Evolutionary conservation across 2,113 vertebrate genomes (phyloP), one percentile per base, ranked within the genome.

Genomic region (Cettia cetti): DNA sequence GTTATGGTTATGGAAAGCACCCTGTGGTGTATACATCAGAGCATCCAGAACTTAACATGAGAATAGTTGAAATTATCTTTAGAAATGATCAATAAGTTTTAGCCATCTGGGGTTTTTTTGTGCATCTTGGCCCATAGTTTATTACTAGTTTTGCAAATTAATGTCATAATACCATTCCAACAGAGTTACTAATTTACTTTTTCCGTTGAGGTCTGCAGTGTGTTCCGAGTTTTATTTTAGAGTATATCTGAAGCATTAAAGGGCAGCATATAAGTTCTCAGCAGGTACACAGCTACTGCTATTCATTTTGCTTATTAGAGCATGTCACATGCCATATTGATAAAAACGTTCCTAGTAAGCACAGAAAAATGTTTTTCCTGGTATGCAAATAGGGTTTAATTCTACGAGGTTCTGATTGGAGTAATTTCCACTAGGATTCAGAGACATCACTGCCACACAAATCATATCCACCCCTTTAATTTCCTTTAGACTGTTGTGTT

Each of bases 151-250:
- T 91, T 85, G 44, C 27, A 53, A 70, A 44, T 27, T 76, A 59
- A 65, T 59, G 50, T 53, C 35, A 53, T 45, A 56, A 49, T 63
- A 35, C 21, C 23, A 40, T 85, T 93, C 39, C 60, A 90, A 31
- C 21, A 54, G 24, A 75, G 88, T 95, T 92, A 89, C 16, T 90
- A 6, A 83, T 97, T 96, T 90, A 86, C 82, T 75, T 87, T n/a
- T 88, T 86, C 40, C 45, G 64, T 86, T 81, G 47, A 88, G 64
- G 39, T 70, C 39, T 66, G 18, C 56, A 37, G 23, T 20, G 61
- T 72, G 19, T 87, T 89, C 54, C 15, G 42, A 8, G 39, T 83
- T 86, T 86, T 77, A 66, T 77, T 88, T 87, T 74, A 11, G 59
- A 71, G 26, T n/a, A 52, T 54, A 74, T 47, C 35, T 69, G 52